Percentiles rank a stretch among this genome's conserved stretches.
Evolutionary conservation across 2,113 vertebrate genomes (phyloP).

Genomic region (Brachirus orientalis): DNA sequence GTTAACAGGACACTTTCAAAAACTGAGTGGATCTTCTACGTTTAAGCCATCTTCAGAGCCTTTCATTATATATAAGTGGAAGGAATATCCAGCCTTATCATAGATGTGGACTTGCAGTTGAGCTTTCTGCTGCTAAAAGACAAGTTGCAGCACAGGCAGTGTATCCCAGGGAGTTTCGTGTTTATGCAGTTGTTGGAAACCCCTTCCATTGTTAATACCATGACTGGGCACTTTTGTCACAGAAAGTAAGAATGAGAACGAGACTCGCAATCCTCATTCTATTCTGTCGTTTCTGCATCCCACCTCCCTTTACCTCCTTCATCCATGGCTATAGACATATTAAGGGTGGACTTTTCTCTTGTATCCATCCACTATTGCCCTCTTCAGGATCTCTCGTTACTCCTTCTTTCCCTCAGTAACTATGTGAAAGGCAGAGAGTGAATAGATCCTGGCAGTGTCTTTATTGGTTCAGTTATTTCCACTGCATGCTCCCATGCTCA

Average conservation of each 20-base stretch:
- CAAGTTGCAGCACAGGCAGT: neutral
- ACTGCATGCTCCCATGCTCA: slow-evolving; percentile 74
- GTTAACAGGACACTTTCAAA: no score
- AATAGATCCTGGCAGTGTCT: slow-evolving; percentile 78
- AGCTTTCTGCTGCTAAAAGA: slow-evolving; percentile 10
- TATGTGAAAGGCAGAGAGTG: slow-evolving; percentile 62
- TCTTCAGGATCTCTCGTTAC: slow-evolving; percentile 6
- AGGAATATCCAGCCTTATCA: slow-evolving; percentile 43
- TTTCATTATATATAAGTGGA: slow-evolving; percentile 39
- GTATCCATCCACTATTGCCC: neutral
- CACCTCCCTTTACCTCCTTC: slow-evolving; percentile 4
- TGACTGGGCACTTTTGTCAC: slow-evolving; percentile 9
- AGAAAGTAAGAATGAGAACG: no score
- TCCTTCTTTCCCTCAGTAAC: slow-evolving; percentile 61
- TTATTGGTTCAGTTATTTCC: slow-evolving; percentile 82
- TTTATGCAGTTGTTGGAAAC: slow-evolving; percentile 43
- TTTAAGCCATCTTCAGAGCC: slow-evolving; percentile 12
- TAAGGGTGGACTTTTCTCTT: slow-evolving; percentile 18
- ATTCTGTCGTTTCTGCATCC: slow-evolving; percentile 14
- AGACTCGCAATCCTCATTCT: slow-evolving; percentile 51
- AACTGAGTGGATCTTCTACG: slow-evolving; percentile 24
- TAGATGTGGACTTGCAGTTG: slow-evolving; percentile 14
- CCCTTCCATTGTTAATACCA: slow-evolving; percentile 29
- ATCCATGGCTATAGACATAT: slow-evolving; percentile 4
- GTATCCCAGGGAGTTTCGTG: neutral